Evolutionary conservation across 1,140 invertebrate species (phyloP), one percentile per base, ranked within the genome.

Genomic region (Hyposmocoma kahamanoa): DNA sequence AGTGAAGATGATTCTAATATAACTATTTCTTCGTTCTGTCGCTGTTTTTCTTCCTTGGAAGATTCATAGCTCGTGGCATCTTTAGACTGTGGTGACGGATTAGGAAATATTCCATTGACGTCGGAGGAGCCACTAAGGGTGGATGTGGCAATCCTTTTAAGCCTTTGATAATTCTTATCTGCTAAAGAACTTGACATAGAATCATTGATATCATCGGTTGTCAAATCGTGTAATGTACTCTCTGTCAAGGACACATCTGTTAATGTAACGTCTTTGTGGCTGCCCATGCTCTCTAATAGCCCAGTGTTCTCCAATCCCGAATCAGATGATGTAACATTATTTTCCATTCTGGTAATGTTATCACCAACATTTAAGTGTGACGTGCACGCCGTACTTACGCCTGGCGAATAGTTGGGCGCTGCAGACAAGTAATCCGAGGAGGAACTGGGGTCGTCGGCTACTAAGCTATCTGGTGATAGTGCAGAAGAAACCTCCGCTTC

Each of bases 21-120:
- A 8, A 88, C 88, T 56, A 91, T 90, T 66, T 93, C 91, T 68
- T 92, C 91, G 64, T 91, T 91, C 52, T 89, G 89, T n/a, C 89
- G 85, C 50, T 92, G 91, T 56, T 92, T 91, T 54, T 92, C 91
- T 70, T 92, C 91, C 63, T 90, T 90, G 4, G 90, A 89, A 18
- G 87, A 79, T 45, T 65, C 75, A 34, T 56, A 43, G 53, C 54
- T 53, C 32, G 30, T 50, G 22, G 44, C 15, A 18, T 72, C 71
- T 48, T 60, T 62, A 11, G 39, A 42, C 41, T 44, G 64, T 32
- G 42, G 45, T 11, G 48, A 39, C 22, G 28, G 43, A 20, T 50
- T 53, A 15, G 18, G 45, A 42, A 32, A 54, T 50, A 50, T 46
- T 2, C 52, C 60, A 43, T 59, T 59, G 2, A 41, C 45, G 34